These are phyloP conservation scores for Bucco capensis DNA, from an alignment of 2,113 vertebrate species.

Conservation along the genomic window DNA sequence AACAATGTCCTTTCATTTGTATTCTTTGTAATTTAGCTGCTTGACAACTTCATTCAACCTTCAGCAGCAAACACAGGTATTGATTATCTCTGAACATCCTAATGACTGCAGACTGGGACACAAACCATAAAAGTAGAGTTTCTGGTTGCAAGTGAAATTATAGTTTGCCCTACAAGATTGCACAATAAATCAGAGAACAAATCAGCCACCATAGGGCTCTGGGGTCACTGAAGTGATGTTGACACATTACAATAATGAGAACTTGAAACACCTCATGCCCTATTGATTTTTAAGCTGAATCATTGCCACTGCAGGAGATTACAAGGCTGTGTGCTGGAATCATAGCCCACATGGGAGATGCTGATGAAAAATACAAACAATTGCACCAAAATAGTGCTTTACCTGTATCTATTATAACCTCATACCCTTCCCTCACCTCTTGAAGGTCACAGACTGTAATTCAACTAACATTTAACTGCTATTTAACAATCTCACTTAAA, in stretches of 20 bases:
- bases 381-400: conserved; percentile 62
- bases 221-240: conserved; percentile 77
- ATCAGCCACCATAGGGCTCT: conserved; percentile 71
- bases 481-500: not conserved
- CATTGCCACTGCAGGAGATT: conserved; percentile 77
- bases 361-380: conserved; percentile 72
- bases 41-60: conserved; percentile 77
- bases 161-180: conserved; percentile 78
- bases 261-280: conserved; percentile 79
- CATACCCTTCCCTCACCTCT: conserved; percentile 8
- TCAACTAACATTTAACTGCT: not conserved
- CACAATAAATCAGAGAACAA: conserved; percentile 83
- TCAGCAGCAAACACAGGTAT: conserved; percentile 71
- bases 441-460: not conserved
- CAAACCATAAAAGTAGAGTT: conserved; percentile 71
- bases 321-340: conserved; percentile 68
- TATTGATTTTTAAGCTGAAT: conserved; percentile 81
- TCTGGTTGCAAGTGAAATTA: conserved; percentile 80
- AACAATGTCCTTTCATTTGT: not conserved
- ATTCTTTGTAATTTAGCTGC: conserved; percentile 67
- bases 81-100: conserved; percentile 72
- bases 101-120: conserved; percentile 67
- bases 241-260: conserved; percentile 84
- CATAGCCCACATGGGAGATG: conserved; percentile 62
- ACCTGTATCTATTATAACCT: conserved; percentile 41